Evolutionary conservation across 2,888 invertebrate species (phyloP).

Genomic region (Limnephilus auricula): DNA sequence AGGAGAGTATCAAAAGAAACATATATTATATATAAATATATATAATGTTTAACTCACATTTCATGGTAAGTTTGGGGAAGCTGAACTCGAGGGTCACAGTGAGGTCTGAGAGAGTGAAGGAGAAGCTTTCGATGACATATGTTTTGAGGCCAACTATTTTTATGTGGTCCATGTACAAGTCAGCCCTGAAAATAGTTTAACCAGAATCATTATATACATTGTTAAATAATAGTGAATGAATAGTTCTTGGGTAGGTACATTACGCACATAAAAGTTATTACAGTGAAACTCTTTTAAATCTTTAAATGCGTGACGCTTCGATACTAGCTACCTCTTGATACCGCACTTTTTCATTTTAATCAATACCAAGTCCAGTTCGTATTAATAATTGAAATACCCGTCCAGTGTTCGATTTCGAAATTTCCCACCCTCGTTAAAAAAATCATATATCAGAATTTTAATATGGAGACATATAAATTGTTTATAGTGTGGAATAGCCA

Average conservation of each 20-base stretch:
- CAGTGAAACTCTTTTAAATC: slow-evolving; percentile 14
- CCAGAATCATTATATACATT: neutral
- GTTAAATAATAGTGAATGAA: too few relatives aligned
- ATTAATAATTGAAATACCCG: too few relatives aligned
- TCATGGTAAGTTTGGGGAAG: slow-evolving; percentile 58
- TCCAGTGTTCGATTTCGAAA: too few relatives aligned
- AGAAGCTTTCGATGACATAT: slow-evolving; percentile 58
- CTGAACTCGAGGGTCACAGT: slow-evolving; percentile 55
- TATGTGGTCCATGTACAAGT: slow-evolving; percentile 51
- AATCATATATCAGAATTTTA: too few relatives aligned
- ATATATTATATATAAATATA: neutral
- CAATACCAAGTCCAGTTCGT: too few relatives aligned
- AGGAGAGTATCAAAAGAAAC: too few relatives aligned
- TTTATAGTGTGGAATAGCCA: too few relatives aligned
- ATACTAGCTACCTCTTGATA: neutral
- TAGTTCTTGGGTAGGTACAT: too few relatives aligned
- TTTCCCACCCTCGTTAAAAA: too few relatives aligned
- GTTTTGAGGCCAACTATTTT: slow-evolving; percentile 52
- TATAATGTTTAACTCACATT: slow-evolving; percentile 52
- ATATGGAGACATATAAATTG: too few relatives aligned
- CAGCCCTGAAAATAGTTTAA: slow-evolving; percentile 45
- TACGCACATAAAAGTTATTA: too few relatives aligned
- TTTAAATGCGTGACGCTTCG: too few relatives aligned
- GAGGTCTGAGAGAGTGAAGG: slow-evolving; percentile 55
- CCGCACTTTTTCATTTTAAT: neutral